A percentile compares a stretch with the other conserved stretches of the same genome.
phyloP scores from a whole-genome alignment of 2,888 invertebrate genomes.

The Lymantria dispar region DNA sequence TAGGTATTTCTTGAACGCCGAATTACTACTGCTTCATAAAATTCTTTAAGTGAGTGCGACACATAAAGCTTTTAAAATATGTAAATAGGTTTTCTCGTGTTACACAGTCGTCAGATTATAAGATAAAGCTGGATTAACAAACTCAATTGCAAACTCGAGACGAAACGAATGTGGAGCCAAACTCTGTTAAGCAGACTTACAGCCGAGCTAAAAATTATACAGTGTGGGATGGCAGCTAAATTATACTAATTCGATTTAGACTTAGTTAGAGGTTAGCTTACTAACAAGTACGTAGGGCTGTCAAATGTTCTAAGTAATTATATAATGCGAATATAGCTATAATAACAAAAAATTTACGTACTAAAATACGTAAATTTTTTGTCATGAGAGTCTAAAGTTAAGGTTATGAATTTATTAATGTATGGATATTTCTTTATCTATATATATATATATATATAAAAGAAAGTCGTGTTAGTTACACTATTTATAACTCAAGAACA shows the following conservation, averaged over 20 bases:
- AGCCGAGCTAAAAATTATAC: conserved; percentile 1
- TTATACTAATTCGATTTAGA: conserved; percentile 1
- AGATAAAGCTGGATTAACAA: conserved; percentile 4
- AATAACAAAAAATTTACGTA: too few species aligned
- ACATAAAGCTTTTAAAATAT: neutral
- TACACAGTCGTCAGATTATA: neutral
- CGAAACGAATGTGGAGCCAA: conserved; percentile 1
- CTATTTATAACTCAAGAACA: too few species aligned
- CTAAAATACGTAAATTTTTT: too few species aligned
- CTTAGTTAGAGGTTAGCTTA: neutral
- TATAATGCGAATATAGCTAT: too few species aligned
- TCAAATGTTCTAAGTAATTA: too few species aligned
- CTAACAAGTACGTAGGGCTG: neutral
- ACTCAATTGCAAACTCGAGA: conserved; percentile 1
- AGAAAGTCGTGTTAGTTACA: too few species aligned
- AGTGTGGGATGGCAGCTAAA: neutral
- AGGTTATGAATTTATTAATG: too few species aligned
- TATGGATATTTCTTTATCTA: too few species aligned
- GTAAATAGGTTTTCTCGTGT: neutral
- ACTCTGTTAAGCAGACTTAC: neutral
- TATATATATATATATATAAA: too few species aligned
- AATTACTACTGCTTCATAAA: neutral
- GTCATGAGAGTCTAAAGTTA: too few species aligned
- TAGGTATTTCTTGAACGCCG: neutral
- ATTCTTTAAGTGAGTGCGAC: neutral